Conservation (phyloP, 2,797 vertebrate genomes). For the Hydrocynus forskahlii region DNA sequence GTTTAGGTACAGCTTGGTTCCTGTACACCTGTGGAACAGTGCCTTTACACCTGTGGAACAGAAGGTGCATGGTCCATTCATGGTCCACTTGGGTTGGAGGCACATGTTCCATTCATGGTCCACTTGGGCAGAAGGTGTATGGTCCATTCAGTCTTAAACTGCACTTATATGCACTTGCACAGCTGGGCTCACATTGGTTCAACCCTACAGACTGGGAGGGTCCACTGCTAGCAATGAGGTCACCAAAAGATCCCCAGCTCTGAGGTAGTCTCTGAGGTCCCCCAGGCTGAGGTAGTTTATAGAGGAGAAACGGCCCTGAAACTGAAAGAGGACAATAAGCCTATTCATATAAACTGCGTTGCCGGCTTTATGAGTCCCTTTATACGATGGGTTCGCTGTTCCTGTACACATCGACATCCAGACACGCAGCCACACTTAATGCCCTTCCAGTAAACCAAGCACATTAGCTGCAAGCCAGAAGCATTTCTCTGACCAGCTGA, state of each 20-base stretch:
- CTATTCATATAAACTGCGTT: not conserved
- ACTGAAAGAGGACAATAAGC: not conserved
- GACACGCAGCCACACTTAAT: constrained; percentile 20
- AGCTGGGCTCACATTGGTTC: not conserved
- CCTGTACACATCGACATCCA: not conserved
- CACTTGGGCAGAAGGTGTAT: not conserved
- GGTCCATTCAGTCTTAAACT: not conserved
- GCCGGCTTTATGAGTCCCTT: not conserved
- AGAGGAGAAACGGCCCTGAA: not conserved
- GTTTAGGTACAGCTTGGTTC: too few relatives aligned
- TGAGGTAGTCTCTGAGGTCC: too few relatives aligned
- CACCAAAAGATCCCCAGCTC: not conserved
- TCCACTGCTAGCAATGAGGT: not conserved
- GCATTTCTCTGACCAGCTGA: not conserved
- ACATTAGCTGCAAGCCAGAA: constrained; percentile 17
- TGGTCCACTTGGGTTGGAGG: too few relatives aligned
- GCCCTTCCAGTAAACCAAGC: constrained; percentile 14
- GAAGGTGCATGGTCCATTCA: too few relatives aligned
- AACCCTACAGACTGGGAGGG: not conserved
- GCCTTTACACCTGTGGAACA: too few relatives aligned
- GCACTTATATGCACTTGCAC: not conserved
- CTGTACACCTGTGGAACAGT: too few relatives aligned
- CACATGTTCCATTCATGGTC: too few relatives aligned
- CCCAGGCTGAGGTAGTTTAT: constrained; percentile 3
- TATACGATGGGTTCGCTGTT: not conserved